Conservation (phyloP, 2,113 vertebrate species). For the Ranitomeya imitator region DNA sequence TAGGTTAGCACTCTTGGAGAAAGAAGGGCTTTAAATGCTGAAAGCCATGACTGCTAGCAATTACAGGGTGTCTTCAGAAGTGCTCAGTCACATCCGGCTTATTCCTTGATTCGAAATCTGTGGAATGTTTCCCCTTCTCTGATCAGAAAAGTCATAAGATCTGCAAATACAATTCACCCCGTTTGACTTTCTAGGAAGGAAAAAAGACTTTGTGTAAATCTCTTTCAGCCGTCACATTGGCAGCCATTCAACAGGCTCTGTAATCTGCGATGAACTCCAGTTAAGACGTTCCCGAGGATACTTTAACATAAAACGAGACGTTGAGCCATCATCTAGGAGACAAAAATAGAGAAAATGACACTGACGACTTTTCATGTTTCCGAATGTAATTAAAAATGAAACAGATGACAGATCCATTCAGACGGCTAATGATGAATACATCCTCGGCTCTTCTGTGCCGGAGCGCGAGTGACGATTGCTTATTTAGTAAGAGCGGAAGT, state of each 20-base stretch:
- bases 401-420: not conserved
- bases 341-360: constrained; percentile 18
- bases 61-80: not conserved
- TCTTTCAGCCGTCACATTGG: constrained; percentile 44
- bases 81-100: constrained; percentile 6
- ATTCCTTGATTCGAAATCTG: not conserved
- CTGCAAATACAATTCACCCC: constrained; percentile 51
- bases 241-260: constrained; percentile 20
- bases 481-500: constrained; percentile 4
- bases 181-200: constrained; percentile 52
- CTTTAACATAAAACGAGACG: constrained; percentile 11
- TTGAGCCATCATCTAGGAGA: not conserved
- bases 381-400: constrained; percentile 33
- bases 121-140: constrained; percentile 23
- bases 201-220: constrained; percentile 43
- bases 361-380: constrained; percentile 14
- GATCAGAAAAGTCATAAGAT: constrained; percentile 39
- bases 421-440: not conserved
- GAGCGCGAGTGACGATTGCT: not conserved
- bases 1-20: not conserved
- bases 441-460: not conserved
- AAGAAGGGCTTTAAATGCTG: not conserved
- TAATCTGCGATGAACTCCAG: constrained; percentile 35
- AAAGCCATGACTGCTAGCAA: not conserved
- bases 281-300: constrained; percentile 1